A percentile compares a stretch with the other conserved stretches of the same genome.
Evolutionary conservation across 2,797 vertebrate species (phyloP).

Genomic region (Eospalax fontanierii): DNA sequence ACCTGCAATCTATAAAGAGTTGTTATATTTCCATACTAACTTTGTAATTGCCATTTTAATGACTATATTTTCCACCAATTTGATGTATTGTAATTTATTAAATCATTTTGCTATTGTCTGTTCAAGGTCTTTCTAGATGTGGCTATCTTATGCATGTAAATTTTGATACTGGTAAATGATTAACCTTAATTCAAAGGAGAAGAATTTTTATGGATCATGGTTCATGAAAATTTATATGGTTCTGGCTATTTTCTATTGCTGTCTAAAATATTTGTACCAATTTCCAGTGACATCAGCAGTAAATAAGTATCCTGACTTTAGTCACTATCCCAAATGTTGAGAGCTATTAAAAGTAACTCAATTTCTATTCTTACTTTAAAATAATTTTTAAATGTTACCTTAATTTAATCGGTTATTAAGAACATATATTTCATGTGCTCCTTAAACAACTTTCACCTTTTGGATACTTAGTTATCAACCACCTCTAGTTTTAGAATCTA

Average conservation of each 20-base stretch:
- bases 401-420: slow-evolving; percentile 47
- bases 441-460: slow-evolving; percentile 13
- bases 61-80: slow-evolving; percentile 35
- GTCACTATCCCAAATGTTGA: neutral
- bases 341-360: neutral
- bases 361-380: slow-evolving; percentile 40
- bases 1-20: slow-evolving; percentile 38
- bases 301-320: neutral
- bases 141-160: neutral
- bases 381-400: slow-evolving; percentile 37
- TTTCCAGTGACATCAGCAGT: neutral
- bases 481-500: slow-evolving; percentile 13
- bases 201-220: slow-evolving; percentile 41
- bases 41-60: slow-evolving; percentile 67
- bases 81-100: slow-evolving; percentile 49
- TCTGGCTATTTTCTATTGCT: slow-evolving; percentile 55
- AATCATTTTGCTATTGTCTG: slow-evolving; percentile 16
- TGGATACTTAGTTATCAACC: slow-evolving; percentile 44
- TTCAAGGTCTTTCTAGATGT: slow-evolving; percentile 53
- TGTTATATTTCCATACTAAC: slow-evolving; percentile 59
- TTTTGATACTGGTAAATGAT: slow-evolving; percentile 56
- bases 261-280: neutral
- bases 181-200: slow-evolving; percentile 29
- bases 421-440: slow-evolving; percentile 1
- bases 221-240: slow-evolving; percentile 19